Evolutionary conservation across 2,113 vertebrate genomes (phyloP), one percentile per base, ranked within the genome.

Genomic region (Ellobius talpinus): DNA sequence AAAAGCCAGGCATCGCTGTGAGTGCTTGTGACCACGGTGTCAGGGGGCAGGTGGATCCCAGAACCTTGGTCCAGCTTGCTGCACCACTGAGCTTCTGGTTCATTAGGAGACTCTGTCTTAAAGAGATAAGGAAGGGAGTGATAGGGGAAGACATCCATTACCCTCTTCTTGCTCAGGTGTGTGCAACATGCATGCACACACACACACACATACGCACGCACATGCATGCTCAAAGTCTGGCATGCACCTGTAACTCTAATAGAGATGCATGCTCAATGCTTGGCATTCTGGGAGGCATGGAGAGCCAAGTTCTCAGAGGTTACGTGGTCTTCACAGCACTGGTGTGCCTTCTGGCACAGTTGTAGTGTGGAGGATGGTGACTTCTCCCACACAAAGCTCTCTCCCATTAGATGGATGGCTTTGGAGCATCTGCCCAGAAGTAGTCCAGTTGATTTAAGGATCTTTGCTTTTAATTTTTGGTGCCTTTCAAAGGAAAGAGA

Each of bases 401-500:
- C 96, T 97, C 89, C 89, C 52, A 58, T 90, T 68, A 79, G 82
- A 52, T 21, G 87, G n/a, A 63, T 78, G 68, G 50, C 66, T 10
- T 76, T 84, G 17, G 31, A 96, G 84, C 82, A 36, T 87, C 95
- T 82, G 58, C 94, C 79, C 81, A 90, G 89, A 72, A 7, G 0
- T 0, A 68, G 94, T 89, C 81, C 52, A 33, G 70, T 78, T 73
- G 76, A 63, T 45, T 23, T 50, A 85, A 66, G 26, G 42, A 26
- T 36, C 85, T 96, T 12, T 78, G 87, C 93, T 73, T 87, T 65
- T 90, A 52, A 61, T 36, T 96, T 77, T 94, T 97, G 26, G 47
- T 31, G 1, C 42, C 79, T 95, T 92, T 95, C 82, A 5, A 77
- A 52, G 70, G 88, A 85, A 95, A 95, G 50, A 89, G 92, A 97